Conservation (phyloP, 1,140 invertebrate genomes). For the Trichoplusia ni region DNA sequence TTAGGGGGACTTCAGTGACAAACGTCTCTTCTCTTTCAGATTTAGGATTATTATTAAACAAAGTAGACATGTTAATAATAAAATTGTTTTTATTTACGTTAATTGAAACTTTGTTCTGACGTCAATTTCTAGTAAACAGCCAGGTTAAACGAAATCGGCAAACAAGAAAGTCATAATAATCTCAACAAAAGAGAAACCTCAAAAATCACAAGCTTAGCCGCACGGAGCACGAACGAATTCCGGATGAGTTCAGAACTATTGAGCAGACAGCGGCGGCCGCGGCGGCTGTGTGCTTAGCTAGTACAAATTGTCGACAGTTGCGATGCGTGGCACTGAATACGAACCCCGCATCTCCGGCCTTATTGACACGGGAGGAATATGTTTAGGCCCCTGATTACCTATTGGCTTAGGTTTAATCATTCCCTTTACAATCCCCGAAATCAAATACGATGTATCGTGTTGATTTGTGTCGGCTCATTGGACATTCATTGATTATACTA, state of each 20-base stretch:
- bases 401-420: conserved; percentile 64
- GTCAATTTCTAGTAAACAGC: too few relatives aligned
- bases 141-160: too few relatives aligned
- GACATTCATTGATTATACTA: conserved; percentile 25
- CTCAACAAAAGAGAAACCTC: too few relatives aligned
- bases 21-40: too few relatives aligned
- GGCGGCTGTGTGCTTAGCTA: conserved; percentile 45
- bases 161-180: too few relatives aligned
- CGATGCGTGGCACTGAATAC: conserved; percentile 57
- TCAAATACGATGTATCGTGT: conserved; percentile 25
- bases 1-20: too few relatives aligned
- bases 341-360: conserved; percentile 41
- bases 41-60: too few relatives aligned
- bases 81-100: too few relatives aligned
- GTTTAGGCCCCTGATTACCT: conserved; percentile 63
- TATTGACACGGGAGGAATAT: conserved; percentile 64
- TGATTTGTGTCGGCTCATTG: conserved; percentile 25
- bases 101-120: too few relatives aligned
- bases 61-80: too few relatives aligned
- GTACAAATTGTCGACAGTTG: conserved; percentile 55
- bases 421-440: conserved; percentile 61
- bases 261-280: conserved; percentile 28
- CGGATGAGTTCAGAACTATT: conserved; percentile 19
- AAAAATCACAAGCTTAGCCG: background rate
- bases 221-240: background rate